These are phyloP conservation scores for Nemotelus nigrinus DNA, from an alignment of 2,888 invertebrate species.

Conservation along the genomic window DNA sequence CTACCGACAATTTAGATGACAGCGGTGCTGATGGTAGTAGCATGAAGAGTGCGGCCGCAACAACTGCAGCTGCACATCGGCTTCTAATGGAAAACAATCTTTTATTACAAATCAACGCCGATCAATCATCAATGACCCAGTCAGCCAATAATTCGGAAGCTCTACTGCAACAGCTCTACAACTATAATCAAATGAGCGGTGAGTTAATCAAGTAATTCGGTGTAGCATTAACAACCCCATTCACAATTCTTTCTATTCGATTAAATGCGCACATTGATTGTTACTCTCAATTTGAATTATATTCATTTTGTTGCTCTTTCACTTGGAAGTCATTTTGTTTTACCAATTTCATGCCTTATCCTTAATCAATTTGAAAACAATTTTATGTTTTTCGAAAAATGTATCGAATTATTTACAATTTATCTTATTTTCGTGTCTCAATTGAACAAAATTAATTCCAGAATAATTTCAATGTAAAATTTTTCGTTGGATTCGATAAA, in stretches of 20 bases:
- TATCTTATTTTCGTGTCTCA: no score
- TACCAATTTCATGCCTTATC: neutral
- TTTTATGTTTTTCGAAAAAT: no score
- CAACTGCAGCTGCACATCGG: slow-evolving; percentile 46
- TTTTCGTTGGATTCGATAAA: no score
- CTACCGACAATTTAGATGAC: slow-evolving; percentile 1
- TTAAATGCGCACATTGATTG: neutral
- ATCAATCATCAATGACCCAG: slow-evolving; percentile 37
- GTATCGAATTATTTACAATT: no score
- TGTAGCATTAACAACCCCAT: neutral
- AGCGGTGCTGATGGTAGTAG: neutral
- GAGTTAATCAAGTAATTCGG: slow-evolving; percentile 56
- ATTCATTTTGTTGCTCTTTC: neutral
- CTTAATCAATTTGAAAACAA: neutral
- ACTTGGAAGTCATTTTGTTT: neutral
- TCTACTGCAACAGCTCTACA: slow-evolving; percentile 61
- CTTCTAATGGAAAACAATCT: slow-evolving; percentile 55
- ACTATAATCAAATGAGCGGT: slow-evolving; percentile 63
- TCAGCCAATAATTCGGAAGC: slow-evolving; percentile 54
- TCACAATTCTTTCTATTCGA: neutral
- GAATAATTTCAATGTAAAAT: no score
- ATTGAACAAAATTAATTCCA: no score
- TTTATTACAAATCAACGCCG: slow-evolving; percentile 55
- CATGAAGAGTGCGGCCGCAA: slow-evolving; percentile 39
- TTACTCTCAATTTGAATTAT: neutral